Evolutionary conservation across 2,888 invertebrate species (phyloP), one percentile per base, ranked within the genome.

Genomic region (Rhopalosiphum nymphaeae): DNA sequence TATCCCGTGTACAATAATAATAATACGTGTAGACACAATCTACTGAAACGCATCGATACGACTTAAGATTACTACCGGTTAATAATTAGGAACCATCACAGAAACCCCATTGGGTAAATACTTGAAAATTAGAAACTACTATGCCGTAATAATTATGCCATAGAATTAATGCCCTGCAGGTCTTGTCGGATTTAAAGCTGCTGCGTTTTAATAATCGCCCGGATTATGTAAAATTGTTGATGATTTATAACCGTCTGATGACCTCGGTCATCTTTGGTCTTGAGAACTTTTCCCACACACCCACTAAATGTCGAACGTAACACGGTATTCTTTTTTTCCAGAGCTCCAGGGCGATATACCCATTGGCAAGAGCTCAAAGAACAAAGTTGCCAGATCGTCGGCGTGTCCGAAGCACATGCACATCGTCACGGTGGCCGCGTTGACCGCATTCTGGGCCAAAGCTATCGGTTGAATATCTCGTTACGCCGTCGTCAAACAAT

Each of bases 321-420:
- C 29, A 9, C 13, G 44, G 11, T 44, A 67, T 44, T 88, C n/a
- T 78, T 56, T 46, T 78, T n/a, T 86, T 87, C 7, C 94, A 94
- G 94, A 94, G 29, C 94, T 94, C 3, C 94, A 94, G n/a, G 94
- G 94, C n/a, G 94, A 94, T 25, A 91, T 94, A 94, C 94, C 94
- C 0, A 91, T 94, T 13, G 94, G 94, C 25, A 94, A 94, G 61
- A 94, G 94, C 42, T 94, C 94, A 29, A 94, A 94, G 61, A 94
- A 94, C 90, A 94, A 94, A 53, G 94, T 94, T 53, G 94, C 94
- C 42, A 49, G 90, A 29, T 94, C 94, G 25, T 94, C 94, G n/a
- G 94, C 94, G 4, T 94, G 94, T 91, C 91, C 91, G 25, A 91
- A 91, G 42, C 94, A 94, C 53, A 94, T 94, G 94, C 94, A 94